Base-by-base conservation (phyloP, 2,113 vertebrate genomes). In the Plectropomus leopardus region DNA sequence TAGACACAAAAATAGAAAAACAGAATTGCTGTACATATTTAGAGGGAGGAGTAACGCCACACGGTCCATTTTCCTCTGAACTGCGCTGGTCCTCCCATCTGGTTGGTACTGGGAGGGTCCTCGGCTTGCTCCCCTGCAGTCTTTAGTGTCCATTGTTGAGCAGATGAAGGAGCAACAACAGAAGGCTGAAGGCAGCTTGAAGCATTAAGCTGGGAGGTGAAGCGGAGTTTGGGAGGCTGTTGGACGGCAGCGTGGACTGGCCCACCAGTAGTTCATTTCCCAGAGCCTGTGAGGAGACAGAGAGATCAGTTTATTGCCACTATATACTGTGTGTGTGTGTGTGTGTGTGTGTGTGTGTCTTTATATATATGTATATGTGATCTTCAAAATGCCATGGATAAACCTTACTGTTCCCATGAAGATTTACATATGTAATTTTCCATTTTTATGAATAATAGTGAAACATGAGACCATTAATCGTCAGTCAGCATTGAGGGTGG, bases 251-350 rank as follows among this genome's bases (percentile, higher is more conserved):
- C 11, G 90, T 94, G 48, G 90, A 79, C 26, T 86, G 91, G 7
- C 83, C 92, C 87, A 93, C 90, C 13, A 93, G 91, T 48, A 88
- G 88, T 63, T 94, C 93, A 72, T 93, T 94, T 66, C 81, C 91
- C 21, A 94, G 87, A 17, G 79, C 88, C 95, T 96, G 65, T 19
- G 61, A 86, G 53, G 44, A 82, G 63, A 86, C 48, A 85, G 1
- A 86, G 3, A 88, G 32, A 78, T 36, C 28, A 47, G 30, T 64
- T 64, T 21, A 63, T 32, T 17, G 50, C 5, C 13, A 23, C 3
- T 48, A 2, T 40, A n/a, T n/a, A n/a, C n/a, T n/a, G n/a, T n/a
- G n/a, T n/a, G n/a, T n/a, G n/a, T n/a, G n/a, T n/a, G n/a, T n/a
- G n/a, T n/a, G n/a, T n/a, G n/a, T n/a, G n/a, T n/a, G n/a, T n/a